Evolutionary conservation across 2,113 vertebrate species (phyloP).

Genomic region (Ahaetulla prasina): DNA sequence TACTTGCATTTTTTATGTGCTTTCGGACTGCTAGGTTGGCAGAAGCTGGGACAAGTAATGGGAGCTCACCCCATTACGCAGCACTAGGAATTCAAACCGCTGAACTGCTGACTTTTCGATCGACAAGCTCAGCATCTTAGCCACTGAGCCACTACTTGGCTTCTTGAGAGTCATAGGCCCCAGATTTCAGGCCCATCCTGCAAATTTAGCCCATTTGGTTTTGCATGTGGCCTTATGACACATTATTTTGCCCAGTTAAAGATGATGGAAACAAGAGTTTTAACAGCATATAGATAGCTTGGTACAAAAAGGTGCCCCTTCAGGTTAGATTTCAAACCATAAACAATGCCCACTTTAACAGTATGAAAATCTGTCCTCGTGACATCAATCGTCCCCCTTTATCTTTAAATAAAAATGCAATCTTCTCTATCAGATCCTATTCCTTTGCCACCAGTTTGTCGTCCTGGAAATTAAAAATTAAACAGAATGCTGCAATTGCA

Average conservation of each 20-base stretch:
- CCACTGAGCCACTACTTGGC: no score
- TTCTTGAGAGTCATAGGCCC: neutral
- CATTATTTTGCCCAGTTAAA: neutral
- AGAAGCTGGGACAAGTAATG: no score
- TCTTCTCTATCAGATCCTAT: neutral
- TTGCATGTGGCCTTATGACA: neutral
- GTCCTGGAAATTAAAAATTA: constrained; percentile 7
- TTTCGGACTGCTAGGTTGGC: no score
- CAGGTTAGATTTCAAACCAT: neutral
- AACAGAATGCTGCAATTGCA: neutral
- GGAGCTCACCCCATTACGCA: no score
- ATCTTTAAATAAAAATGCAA: neutral
- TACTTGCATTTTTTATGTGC: no score
- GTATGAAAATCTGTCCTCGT: neutral
- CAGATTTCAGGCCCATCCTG: neutral
- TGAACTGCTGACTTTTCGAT: no score
- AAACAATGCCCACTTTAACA: neutral
- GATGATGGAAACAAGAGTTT: neutral
- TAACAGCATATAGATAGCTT: neutral
- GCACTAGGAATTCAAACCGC: no score
- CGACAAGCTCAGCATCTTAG: no score
- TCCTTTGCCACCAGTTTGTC: neutral
- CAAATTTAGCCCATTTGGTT: neutral
- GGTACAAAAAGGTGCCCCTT: neutral
- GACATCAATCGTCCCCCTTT: neutral